phyloP scores from a whole-genome alignment of 1,140 invertebrate genomes.

The Ephestia elutella region DNA sequence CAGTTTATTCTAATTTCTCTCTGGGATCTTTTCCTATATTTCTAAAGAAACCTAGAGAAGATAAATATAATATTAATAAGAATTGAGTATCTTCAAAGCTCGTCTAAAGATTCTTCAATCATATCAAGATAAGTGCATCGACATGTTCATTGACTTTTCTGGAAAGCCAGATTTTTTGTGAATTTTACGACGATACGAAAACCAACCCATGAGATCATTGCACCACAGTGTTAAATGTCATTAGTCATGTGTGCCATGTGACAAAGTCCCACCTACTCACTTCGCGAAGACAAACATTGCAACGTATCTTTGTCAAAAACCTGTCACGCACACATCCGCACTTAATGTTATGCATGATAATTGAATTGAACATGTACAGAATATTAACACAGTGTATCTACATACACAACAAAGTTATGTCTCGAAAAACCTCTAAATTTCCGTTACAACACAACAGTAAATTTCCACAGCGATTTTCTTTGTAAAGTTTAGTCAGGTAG shows the following conservation, averaged over 20 bases:
- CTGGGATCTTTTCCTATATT: too few relatives aligned
- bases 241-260: constrained; percentile 34
- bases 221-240: constrained; percentile 34
- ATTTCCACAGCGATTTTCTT: neutral
- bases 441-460: neutral
- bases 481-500: too few relatives aligned
- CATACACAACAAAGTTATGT: neutral
- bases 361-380: constrained; percentile 1
- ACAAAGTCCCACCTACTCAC: constrained; percentile 31
- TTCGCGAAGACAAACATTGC: constrained; percentile 33
- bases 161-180: constrained; percentile 16
- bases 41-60: too few relatives aligned
- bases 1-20: too few relatives aligned
- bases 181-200: neutral
- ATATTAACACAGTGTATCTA: neutral
- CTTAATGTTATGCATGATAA: constrained; percentile 2
- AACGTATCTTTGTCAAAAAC: constrained; percentile 25
- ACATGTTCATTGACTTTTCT: neutral
- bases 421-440: neutral
- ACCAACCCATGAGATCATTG: constrained; percentile 32
- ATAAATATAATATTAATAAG: too few relatives aligned
- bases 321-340: neutral
- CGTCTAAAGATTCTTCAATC: too few relatives aligned
- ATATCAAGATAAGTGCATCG: too few relatives aligned
- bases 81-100: too few relatives aligned